These are phyloP conservation scores for Sinonovacula constricta DNA, from an alignment of 1,140 invertebrate species.

Conservation along the genomic window DNA sequence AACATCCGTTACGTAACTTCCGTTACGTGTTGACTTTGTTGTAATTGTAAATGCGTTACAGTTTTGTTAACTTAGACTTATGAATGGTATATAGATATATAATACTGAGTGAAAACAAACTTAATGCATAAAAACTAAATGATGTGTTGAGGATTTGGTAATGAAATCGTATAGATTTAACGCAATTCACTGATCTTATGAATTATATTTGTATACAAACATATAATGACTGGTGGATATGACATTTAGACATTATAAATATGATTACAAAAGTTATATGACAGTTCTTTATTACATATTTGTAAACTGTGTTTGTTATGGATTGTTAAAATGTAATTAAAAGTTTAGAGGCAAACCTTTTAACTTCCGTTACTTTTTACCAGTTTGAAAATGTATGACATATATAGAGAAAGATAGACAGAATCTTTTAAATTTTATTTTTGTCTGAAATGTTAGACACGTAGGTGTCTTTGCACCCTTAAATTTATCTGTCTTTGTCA, in stretches of 20 bases:
- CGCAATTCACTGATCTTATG: not conserved
- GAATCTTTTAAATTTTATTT: not conserved
- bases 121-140: conserved; percentile 2
- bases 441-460: too few relatives aligned
- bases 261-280: not conserved
- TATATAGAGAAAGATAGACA: conserved; percentile 1
- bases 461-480: too few relatives aligned
- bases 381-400: conserved; percentile 17
- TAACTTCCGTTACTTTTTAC: conserved; percentile 25
- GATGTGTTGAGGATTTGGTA: not conserved
- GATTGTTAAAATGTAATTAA: conserved; percentile 13
- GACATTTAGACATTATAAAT: conserved; percentile 21
- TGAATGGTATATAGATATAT: not conserved
- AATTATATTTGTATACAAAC: too few relatives aligned
- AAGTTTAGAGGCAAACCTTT: conserved; percentile 4
- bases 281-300: conserved; percentile 16
- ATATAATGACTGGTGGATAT: too few relatives aligned
- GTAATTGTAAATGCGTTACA: not conserved
- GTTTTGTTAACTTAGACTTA: not conserved
- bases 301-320: conserved; percentile 1
- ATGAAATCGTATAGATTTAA: not conserved
- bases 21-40: not conserved
- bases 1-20: conserved; percentile 9
- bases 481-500: too few relatives aligned
- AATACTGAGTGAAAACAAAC: not conserved